Evolutionary conservation across 1,140 invertebrate species (phyloP).

Genomic region (Zaprionus ghesquierei): DNA sequence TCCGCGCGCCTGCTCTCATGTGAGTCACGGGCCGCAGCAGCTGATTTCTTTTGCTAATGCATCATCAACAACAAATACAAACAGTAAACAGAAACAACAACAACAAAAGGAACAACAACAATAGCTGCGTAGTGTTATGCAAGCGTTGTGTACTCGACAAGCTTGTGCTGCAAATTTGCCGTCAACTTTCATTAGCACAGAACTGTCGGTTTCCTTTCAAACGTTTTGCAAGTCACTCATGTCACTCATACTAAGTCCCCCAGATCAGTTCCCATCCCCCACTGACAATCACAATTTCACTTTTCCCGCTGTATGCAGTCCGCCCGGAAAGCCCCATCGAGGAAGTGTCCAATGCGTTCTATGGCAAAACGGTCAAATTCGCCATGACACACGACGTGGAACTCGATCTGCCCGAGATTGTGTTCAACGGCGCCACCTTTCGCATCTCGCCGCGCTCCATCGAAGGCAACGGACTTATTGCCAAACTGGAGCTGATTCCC

Average conservation of each 20-base stretch:
- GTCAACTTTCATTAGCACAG: constrained; percentile 64
- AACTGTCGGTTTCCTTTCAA: constrained; percentile 47
- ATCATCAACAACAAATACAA: constrained; percentile 17
- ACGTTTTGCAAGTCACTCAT: background rate
- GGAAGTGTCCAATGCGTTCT: constrained; percentile 88
- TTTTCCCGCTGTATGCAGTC: constrained; percentile 16
- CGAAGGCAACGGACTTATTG: constrained; percentile 88
- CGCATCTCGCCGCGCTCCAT: constrained; percentile 88
- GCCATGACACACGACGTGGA: constrained; percentile 90
- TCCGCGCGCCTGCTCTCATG: constrained; percentile 49
- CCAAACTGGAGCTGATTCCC: constrained; percentile 88
- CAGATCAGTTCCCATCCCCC: background rate
- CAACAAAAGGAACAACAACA: constrained; percentile 9
- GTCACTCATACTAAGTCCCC: background rate
- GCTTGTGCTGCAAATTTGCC: background rate
- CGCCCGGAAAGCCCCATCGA: constrained; percentile 85
- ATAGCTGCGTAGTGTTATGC: constrained; percentile 40
- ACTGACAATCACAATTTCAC: constrained; percentile 3
- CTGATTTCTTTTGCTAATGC: constrained; percentile 55
- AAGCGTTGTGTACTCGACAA: constrained; percentile 15
- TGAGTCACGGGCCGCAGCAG: constrained; percentile 57
- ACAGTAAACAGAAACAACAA: constrained; percentile 1
- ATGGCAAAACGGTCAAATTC: constrained; percentile 88
- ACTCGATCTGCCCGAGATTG: constrained; percentile 86
- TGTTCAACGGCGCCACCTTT: constrained; percentile 88